These are phyloP conservation scores for Hydrolagus colliei DNA, from an alignment of 2,797 vertebrate species.

Conservation along the genomic window DNA sequence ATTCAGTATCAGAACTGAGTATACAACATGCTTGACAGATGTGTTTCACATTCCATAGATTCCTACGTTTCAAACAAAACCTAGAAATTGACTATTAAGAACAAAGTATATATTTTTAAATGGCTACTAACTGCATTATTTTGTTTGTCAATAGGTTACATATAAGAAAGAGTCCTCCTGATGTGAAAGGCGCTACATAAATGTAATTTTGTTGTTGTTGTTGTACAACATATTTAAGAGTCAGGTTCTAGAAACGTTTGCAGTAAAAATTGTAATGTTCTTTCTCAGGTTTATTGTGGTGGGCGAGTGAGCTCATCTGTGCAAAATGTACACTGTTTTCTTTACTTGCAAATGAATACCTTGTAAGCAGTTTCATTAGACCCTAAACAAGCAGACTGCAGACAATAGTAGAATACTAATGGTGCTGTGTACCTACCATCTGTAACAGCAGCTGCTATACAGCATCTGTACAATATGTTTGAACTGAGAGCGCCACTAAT, in stretches of 20 bases:
- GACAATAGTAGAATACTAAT: conserved; percentile 99
- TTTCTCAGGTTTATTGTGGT: conserved; percentile 14
- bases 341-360: conserved; percentile 84
- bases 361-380: conserved; percentile 76
- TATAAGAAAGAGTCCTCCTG: background rate
- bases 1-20: background rate
- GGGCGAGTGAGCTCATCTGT: conserved; percentile 16
- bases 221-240: too few species aligned
- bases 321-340: conserved; percentile 53
- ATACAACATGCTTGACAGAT: background rate
- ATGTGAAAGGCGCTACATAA: too few species aligned
- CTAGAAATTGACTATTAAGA: background rate
- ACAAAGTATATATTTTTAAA: background rate
- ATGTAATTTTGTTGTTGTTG: too few species aligned
- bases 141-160: conserved; percentile 23
- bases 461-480: conserved; percentile 99
- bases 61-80: background rate
- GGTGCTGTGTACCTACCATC: conserved; percentile 98
- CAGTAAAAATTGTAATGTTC: conserved; percentile 21
- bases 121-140: background rate
- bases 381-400: conserved; percentile 84
- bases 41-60: background rate
- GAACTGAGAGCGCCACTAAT: conserved; percentile 95
- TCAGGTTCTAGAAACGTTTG: background rate
- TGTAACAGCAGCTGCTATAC: conserved; percentile 99